Evolutionary conservation across 2,888 invertebrate genomes (phyloP), one percentile per base, ranked within the genome.

Genomic region (Pinctada fucata): DNA sequence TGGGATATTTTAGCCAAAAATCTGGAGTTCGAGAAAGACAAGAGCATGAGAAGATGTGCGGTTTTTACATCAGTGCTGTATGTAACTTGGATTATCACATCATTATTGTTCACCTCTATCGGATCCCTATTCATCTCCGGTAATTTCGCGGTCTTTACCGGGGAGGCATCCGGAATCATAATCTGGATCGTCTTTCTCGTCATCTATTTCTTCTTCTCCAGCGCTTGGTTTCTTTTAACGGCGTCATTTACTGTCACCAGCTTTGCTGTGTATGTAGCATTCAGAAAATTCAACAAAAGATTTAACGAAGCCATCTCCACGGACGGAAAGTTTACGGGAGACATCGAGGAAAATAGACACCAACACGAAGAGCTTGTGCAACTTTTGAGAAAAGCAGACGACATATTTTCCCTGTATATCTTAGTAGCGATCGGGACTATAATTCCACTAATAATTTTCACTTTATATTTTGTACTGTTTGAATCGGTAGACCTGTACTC

Each of bases 401-500:
- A 72, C 50, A 79, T 85, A n/a, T 70, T 85, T 63, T 84, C 83
- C 16, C 73, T 81, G 72, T 85, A 84, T 66, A 69, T 83, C 16
- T 72, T 84, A 72, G 79, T 81, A 13, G 79, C 84, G 4, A 83
- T 85, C 71, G 80, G 76, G 6, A 82, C 85, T 4, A 82, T 83
- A 31, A 85, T 85, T 52, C 85, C 85, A 13, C 69, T 85, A 66
- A 84, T 85, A 51, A 83, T 85, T 10, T 75, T 85, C 10, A 85
- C 85, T 16, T 72, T 85, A 31, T 85, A 85, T 75, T 85, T 83
- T 66, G 82, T 85, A 3, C 63, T 85, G 31, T 85, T 85, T 52
- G 80, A 82, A 58, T 73, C 79, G 31, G 69, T 75, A 45, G 83
- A 82, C 13, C 68, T 82, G 5, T 84, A 83, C 47, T 80, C 83